Evolutionary conservation across 2,113 vertebrate species (phyloP).

Genomic region (Myiopsitta monachus): DNA sequence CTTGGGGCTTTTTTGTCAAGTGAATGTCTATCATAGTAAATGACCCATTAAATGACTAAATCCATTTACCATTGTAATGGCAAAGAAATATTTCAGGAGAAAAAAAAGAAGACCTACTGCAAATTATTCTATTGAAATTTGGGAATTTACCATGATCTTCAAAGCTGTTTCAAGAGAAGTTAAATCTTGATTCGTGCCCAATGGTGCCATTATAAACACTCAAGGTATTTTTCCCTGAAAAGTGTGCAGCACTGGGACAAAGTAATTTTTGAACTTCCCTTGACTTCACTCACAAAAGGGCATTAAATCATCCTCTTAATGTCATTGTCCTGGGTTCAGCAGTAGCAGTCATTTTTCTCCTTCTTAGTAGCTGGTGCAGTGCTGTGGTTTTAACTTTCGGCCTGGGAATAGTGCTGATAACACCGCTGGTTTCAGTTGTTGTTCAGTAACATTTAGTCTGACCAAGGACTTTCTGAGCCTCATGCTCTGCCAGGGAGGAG

Average conservation of each 20-base stretch:
- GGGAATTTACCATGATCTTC: not conserved
- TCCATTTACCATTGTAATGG: not conserved
- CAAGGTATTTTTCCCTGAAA: not conserved
- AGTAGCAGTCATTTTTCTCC: no score
- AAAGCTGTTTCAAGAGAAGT: not conserved
- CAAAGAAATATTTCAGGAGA: not conserved
- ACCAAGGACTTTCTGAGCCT: no score
- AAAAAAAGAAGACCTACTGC: not conserved
- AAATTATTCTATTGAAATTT: not conserved
- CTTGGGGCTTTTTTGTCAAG: not conserved
- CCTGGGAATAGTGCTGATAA: no score
- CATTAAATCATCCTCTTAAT: not conserved
- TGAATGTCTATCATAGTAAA: not conserved
- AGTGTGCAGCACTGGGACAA: not conserved
- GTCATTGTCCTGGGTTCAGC: no score
- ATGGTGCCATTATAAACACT: not conserved
- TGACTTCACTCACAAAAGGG: not conserved
- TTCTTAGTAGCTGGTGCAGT: no score
- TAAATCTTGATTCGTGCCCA: not conserved
- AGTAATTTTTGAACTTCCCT: not conserved
- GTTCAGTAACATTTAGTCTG: no score
- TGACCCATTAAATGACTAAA: not conserved
- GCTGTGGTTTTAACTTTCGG: no score
- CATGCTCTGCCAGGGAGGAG: no score
- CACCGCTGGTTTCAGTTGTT: no score